A percentile compares a stretch with the other conserved stretches of the same genome.
These are phyloP conservation scores for Scomberomorus guttatus DNA, from an alignment of 2,797 vertebrate genomes.

Conservation along the genomic window DNA sequence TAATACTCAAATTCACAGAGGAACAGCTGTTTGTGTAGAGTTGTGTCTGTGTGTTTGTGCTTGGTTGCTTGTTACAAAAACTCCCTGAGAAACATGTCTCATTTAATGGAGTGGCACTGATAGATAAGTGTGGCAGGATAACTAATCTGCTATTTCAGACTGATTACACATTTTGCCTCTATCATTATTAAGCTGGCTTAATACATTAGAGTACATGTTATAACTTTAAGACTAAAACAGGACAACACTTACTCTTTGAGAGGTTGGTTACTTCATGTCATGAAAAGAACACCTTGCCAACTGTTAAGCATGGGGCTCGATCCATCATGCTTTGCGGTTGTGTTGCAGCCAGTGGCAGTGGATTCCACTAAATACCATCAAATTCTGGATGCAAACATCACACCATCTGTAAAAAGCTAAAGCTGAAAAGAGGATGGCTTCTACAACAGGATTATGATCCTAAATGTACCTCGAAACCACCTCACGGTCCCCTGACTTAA, in stretches of 20 bases:
- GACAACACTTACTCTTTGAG: neutral
- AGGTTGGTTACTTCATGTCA: neutral
- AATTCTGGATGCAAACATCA: no score
- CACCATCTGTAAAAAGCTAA: no score
- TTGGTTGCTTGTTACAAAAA: neutral
- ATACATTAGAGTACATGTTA: neutral
- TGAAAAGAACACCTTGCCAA: no score
- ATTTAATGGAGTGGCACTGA: constrained; percentile 27
- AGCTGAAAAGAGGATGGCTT: no score
- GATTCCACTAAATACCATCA: no score
- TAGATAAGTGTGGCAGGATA: neutral
- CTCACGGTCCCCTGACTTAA: no score
- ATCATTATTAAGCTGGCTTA: neutral
- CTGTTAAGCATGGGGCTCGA: no score
- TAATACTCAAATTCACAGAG: neutral
- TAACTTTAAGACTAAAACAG: neutral
- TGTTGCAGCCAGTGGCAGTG: no score
- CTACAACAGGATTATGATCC: no score
- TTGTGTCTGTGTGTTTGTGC: constrained; percentile 15
- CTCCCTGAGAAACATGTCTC: constrained; percentile 3
- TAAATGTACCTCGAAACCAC: no score
- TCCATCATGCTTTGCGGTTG: no score
- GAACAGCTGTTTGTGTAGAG: constrained; percentile 7
- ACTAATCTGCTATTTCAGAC: constrained; percentile 23
- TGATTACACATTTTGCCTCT: constrained; percentile 7